These are phyloP conservation scores for Stictonetta naevosa DNA, from an alignment of 2,113 vertebrate species.

Conservation along the genomic window DNA sequence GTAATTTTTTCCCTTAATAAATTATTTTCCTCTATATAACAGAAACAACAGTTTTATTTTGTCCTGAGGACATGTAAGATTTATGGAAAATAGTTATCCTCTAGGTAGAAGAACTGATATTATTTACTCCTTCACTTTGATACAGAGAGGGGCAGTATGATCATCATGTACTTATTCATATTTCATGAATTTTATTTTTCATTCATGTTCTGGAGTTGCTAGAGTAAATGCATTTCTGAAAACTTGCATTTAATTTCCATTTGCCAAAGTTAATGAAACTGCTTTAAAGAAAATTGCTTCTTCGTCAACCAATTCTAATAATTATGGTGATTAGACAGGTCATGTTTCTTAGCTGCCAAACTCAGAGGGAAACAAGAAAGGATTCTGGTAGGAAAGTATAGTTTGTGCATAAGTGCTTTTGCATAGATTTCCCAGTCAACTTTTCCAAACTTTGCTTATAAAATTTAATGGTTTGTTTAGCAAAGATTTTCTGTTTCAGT, in stretches of 20 bases:
- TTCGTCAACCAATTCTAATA: conserved; percentile 36
- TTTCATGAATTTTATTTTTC: conserved; percentile 57
- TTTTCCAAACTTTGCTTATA: conserved; percentile 48
- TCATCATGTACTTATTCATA: conserved; percentile 26
- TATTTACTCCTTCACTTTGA: conserved; percentile 17
- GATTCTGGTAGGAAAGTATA: conserved; percentile 5
- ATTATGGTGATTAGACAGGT: conserved; percentile 25
- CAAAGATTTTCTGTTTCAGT: conserved; percentile 57
- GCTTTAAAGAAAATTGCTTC: conserved; percentile 37
- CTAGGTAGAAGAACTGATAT: neutral
- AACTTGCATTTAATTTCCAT: conserved; percentile 17
- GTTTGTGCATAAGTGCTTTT: conserved; percentile 6
- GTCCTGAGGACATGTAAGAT: neutral
- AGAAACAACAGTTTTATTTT: neutral
- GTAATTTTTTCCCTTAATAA: conserved; percentile 8
- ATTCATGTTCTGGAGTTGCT: conserved; percentile 38
- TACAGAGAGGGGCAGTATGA: neutral
- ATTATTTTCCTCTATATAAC: neutral
- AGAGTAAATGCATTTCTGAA: conserved; percentile 53
- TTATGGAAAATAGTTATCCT: conserved; percentile 32
- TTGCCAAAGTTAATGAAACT: conserved; percentile 50
- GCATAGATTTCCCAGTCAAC: conserved; percentile 17
- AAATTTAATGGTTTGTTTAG: conserved; percentile 61
- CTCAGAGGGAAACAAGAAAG: neutral
- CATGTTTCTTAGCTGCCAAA: conserved; percentile 1